Percentiles rank a stretch among this genome's conserved stretches.
Conservation (phyloP, 2,888 invertebrate species). For the Rotaria macrura region DNA sequence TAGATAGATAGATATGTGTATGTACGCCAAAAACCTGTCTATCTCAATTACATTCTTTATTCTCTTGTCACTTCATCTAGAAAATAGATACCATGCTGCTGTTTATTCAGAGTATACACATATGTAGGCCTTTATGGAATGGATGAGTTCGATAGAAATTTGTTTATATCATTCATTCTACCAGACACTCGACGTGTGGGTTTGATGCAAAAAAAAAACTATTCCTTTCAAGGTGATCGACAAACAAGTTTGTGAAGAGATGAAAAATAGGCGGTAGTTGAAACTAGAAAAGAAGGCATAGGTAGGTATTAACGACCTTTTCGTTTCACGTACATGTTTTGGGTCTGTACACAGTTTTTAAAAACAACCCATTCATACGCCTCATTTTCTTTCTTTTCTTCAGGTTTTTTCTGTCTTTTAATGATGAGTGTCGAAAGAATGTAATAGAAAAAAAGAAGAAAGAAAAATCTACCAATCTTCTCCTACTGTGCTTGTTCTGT, state of each 20-base stretch:
- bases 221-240: background rate
- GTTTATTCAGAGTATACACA: background rate
- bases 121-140: background rate
- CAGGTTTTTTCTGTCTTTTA: background rate
- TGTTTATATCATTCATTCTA: background rate
- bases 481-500: background rate
- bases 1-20: too few relatives aligned
- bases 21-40: background rate
- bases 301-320: background rate
- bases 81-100: background rate
- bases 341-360: background rate
- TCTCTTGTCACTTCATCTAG: background rate
- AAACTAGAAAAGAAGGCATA: background rate
- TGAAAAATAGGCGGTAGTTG: background rate
- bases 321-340: background rate
- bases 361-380: background rate
- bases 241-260: background rate
- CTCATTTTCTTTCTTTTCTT: background rate
- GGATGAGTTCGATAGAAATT: background rate
- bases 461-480: conserved; percentile 1
- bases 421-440: background rate
- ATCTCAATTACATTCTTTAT: background rate
- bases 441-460: background rate
- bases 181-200: background rate
- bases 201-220: background rate